phyloP scores from a whole-genome alignment of 2,113 vertebrate genomes.

The Coregonus clupeaformis region DNA sequence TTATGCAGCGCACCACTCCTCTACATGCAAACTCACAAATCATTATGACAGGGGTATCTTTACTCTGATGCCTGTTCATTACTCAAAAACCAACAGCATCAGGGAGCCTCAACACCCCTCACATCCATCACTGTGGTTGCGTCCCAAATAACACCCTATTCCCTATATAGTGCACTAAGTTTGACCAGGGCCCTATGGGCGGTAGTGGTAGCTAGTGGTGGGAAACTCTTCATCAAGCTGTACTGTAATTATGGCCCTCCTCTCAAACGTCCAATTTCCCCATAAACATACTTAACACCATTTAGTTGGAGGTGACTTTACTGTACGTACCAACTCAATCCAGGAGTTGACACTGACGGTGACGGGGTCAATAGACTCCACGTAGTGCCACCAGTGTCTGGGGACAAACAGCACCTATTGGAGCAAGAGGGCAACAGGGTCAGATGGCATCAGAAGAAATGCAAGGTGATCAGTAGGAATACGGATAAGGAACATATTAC shows the following conservation, averaged over 20 bases:
- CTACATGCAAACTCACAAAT: conserved; percentile 35
- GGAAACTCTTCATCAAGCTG: background rate
- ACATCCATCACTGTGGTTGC: conserved; percentile 6
- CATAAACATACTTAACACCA: background rate
- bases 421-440: background rate
- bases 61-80: conserved; percentile 29
- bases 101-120: background rate
- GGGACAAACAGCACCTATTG: conserved; percentile 89
- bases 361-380: conserved; percentile 89
- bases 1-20: background rate
- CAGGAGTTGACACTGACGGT: conserved; percentile 95
- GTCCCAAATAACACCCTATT: no score
- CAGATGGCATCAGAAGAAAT: no score
- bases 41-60: conserved; percentile 42
- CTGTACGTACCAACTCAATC: conserved; percentile 86
- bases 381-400: conserved; percentile 97
- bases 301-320: background rate
- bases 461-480: no score
- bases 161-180: no score
- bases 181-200: no score
- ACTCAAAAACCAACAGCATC: conserved; percentile 34
- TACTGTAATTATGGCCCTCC: background rate
- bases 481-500: no score
- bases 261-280: background rate
- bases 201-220: no score